These are phyloP conservation scores for Poeciliopsis occidentalis DNA, from an alignment of 2,113 vertebrate genomes.

Conservation along the genomic window DNA sequence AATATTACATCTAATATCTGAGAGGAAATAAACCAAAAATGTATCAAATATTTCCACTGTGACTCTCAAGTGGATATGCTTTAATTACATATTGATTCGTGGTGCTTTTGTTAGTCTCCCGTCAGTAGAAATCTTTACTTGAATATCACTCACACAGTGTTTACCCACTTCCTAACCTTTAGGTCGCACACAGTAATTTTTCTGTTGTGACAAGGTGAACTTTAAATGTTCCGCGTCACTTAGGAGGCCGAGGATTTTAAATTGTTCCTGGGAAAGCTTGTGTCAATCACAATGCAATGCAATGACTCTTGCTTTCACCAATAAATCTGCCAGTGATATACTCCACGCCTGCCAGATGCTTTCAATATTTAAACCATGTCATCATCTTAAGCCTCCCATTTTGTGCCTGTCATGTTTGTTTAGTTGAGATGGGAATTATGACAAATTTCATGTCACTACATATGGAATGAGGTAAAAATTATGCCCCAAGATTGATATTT, in stretches of 20 bases:
- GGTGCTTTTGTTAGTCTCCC: neutral
- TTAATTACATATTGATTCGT: neutral
- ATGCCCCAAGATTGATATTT: neutral
- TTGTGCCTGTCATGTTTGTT: constrained; percentile 56
- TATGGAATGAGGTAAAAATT: constrained; percentile 33
- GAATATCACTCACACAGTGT: neutral
- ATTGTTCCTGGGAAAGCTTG: constrained; percentile 9
- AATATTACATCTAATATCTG: no score
- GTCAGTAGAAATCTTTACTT: neutral
- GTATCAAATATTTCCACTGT: neutral
- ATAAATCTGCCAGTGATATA: constrained; percentile 51
- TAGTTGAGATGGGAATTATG: constrained; percentile 40
- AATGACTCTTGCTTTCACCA: constrained; percentile 29
- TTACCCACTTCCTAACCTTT: constrained; percentile 10
- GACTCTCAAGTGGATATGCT: neutral
- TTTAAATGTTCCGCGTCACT: constrained; percentile 22
- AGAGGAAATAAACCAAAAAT: neutral
- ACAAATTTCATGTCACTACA: constrained; percentile 47
- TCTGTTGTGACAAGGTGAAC: neutral
- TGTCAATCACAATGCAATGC: constrained; percentile 26
- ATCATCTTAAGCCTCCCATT: constrained; percentile 38
- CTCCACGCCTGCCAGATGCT: constrained; percentile 46
- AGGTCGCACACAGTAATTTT: neutral
- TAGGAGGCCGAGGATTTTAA: constrained; percentile 2
- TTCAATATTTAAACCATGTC: constrained; percentile 51